Percentiles rank a stretch among this genome's conserved stretches.
phyloP scores from a whole-genome alignment of 2,113 vertebrate genomes.

The Thymallus thymallus region DNA sequence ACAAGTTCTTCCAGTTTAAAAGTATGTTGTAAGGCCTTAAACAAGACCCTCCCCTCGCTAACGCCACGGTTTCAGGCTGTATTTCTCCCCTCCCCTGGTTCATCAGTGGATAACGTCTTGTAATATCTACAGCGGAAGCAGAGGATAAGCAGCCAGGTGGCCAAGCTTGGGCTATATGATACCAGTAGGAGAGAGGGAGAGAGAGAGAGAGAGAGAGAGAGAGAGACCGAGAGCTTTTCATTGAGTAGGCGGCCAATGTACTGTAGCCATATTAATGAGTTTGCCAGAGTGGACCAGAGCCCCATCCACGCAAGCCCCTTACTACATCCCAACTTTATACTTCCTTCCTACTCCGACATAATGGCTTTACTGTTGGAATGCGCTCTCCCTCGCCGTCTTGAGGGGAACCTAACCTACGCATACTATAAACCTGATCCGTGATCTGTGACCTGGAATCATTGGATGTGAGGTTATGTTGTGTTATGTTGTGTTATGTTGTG shows the following conservation, averaged over 20 bases:
- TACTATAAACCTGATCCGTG: constrained; percentile 25
- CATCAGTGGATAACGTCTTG: not conserved
- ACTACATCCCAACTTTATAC: constrained; percentile 16
- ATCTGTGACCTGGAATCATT: constrained; percentile 17
- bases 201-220: not conserved
- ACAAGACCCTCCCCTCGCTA: constrained; percentile 11
- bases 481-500: no score
- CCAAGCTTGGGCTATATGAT: constrained; percentile 26
- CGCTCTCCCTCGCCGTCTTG: no score
- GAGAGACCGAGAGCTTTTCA: not conserved
- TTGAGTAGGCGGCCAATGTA: not conserved
- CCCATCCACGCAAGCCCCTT: constrained; percentile 11
- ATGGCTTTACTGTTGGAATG: constrained; percentile 33
- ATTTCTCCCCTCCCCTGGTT: constrained; percentile 24
- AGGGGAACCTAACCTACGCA: constrained; percentile 6
- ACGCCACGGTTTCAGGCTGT: constrained; percentile 18
- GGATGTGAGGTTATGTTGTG: not conserved
- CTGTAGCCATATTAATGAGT: constrained; percentile 17
- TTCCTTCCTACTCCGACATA: constrained; percentile 38
- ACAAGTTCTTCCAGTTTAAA: no score
- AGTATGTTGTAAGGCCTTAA: no score
- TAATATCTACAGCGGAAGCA: constrained; percentile 36
- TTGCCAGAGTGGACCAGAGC: constrained; percentile 31
- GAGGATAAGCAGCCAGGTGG: constrained; percentile 3
- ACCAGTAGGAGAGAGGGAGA: constrained; percentile 5